Evolutionary conservation across 1,140 invertebrate species (phyloP).

Genomic region (Papilio polytes): DNA sequence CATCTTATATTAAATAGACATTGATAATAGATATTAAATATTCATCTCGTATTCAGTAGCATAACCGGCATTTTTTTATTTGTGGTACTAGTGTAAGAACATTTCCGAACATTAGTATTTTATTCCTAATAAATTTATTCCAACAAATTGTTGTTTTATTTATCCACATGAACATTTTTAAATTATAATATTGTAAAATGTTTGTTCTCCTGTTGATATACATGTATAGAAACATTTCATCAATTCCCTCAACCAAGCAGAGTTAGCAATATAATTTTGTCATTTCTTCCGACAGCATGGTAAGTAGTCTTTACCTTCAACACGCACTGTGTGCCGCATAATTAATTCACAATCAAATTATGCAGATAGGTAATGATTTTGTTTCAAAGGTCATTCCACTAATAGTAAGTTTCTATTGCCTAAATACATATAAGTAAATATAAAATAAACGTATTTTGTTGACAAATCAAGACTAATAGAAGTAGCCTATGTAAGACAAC

Average conservation of each 20-base stretch:
- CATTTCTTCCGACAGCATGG: background rate
- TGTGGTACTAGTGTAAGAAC: slow-evolving; percentile 40
- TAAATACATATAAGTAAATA: background rate
- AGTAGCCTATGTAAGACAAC: too few species aligned
- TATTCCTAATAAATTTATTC: slow-evolving; percentile 44
- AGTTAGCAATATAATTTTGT: too few species aligned
- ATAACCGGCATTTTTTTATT: slow-evolving; percentile 16
- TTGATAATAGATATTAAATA: background rate
- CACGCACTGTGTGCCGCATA: background rate
- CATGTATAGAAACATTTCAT: background rate
- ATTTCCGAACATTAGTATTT: slow-evolving; percentile 47
- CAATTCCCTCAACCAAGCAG: too few species aligned
- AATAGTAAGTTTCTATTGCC: background rate
- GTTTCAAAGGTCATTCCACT: background rate
- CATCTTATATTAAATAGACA: slow-evolving; percentile 7
- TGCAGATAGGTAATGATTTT: background rate
- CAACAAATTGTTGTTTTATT: slow-evolving; percentile 37
- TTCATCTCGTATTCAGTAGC: slow-evolving; percentile 11
- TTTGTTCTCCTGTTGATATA: background rate
- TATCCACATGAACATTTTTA: background rate
- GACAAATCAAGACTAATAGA: too few species aligned
- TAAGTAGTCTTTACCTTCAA: background rate
- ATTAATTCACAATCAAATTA: background rate
- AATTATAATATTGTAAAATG: too few species aligned
- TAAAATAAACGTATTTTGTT: too few species aligned